Evolutionary conservation across 2,888 invertebrate species (phyloP), one percentile per base, ranked within the genome.

Genomic region (Agonopterix subpropinquella): DNA sequence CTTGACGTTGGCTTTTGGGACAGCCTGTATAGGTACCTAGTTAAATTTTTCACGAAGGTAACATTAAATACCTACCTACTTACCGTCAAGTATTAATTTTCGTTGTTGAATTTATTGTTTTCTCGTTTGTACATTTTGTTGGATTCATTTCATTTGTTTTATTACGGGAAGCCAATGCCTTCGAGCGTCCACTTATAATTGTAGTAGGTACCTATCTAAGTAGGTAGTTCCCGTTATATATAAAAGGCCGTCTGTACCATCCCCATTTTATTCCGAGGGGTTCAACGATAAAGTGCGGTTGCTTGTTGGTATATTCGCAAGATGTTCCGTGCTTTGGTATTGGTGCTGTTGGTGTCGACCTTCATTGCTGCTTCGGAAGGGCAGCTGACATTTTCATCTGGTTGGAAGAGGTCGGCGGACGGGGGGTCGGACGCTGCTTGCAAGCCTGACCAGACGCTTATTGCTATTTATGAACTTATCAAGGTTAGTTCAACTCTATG

Each of bases 401-500:
- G 83, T 3, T 91, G 91, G 91, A 90, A 90, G 62, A 70, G 89
- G 11, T 69, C 77, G 39, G 59, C 50, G 2, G 73, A 77, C 36
- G 11, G 10, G 39, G 42, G 2, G 3, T 8, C 8, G 11, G 11
- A 11, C 8, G 42, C n/a, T 13, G 83, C 78, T 11, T 91, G 91
- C 65, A 88, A 87, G 57, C 80, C 88, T 8, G 84, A 91, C 55
- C 91, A 91, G 53, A 78, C 89, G 18, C 71, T 91, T 35, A 84
- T 88, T 72, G 77, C 89, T 43, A 86, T 91, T 56, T 90, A 91
- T 60, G 91, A 90, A 76, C 77, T 91, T 15, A 89, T 91, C 51
- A 89, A 91, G 89, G 91, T 91, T 65, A 61, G 66, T 42, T 11
- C 42, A 28, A 18, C 18, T 18, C 13, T 13, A 13, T 13, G 2